These are phyloP conservation scores for Drosophila austrosaltans DNA, from an alignment of 2,888 invertebrate species.

Conservation along the genomic window DNA sequence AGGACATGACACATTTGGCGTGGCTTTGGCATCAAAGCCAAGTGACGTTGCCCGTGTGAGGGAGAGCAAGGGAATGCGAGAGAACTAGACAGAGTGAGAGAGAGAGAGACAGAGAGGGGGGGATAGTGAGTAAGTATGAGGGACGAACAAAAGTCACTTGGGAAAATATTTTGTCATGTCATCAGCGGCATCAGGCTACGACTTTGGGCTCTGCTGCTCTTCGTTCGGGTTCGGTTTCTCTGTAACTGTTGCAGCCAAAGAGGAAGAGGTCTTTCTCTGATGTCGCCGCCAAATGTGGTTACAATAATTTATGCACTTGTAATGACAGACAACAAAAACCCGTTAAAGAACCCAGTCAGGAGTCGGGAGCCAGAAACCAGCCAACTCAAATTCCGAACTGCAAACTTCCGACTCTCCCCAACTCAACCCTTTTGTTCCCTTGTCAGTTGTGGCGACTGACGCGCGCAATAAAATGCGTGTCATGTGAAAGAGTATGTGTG, in stretches of 20 bases:
- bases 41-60: constrained; percentile 22
- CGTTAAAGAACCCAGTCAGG: constrained; percentile 65
- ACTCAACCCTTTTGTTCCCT: constrained; percentile 27
- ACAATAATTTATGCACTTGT: constrained; percentile 80
- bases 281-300: constrained; percentile 78
- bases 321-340: constrained; percentile 77
- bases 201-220: not conserved
- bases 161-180: constrained; percentile 78
- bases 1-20: constrained; percentile 48
- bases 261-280: constrained; percentile 28
- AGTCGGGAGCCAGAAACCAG: constrained; percentile 28
- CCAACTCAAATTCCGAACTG: constrained; percentile 35
- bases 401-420: constrained; percentile 8
- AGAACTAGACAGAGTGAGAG: too few relatives aligned
- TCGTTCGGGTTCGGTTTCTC: not conserved
- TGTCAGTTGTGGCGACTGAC: constrained; percentile 65
- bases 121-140: not conserved
- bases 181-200: constrained; percentile 56
- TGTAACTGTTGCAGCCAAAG: constrained; percentile 16
- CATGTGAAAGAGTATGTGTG: constrained; percentile 49
- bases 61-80: too few relatives aligned
- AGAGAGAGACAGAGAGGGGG: too few relatives aligned
- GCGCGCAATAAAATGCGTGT: constrained; percentile 78
- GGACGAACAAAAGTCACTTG: constrained; percentile 61
- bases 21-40: constrained; percentile 72